phyloP scores from a whole-genome alignment of 2,797 vertebrate genomes.

The Limnodromus scolopaceus region DNA sequence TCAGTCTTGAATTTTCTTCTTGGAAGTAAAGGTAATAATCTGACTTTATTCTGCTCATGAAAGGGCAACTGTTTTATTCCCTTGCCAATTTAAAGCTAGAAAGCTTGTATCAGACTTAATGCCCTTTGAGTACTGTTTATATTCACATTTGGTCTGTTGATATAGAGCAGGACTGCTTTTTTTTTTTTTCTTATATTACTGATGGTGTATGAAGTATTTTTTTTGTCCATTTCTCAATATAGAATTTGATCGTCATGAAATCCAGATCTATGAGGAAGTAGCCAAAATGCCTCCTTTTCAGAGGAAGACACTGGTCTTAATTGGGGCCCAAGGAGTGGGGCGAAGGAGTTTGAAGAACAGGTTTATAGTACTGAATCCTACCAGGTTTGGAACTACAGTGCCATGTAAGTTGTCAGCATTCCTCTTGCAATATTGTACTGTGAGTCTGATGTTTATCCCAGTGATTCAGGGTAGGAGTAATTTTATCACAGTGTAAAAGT shows the following conservation, averaged over 20 bases:
- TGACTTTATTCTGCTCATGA: not conserved
- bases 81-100: not conserved
- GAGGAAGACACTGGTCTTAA: conserved; percentile 95
- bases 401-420: conserved; percentile 88
- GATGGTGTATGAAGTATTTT: not conserved
- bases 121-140: not conserved
- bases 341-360: conserved; percentile 97
- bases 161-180: not conserved
- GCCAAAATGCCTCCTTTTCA: conserved; percentile 98
- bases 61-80: not conserved
- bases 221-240: conserved; percentile 32
- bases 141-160: not conserved
- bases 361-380: conserved; percentile 92
- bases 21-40: not conserved
- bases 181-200: not conserved
- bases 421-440: not conserved
- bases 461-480: not conserved
- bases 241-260: conserved; percentile 99
- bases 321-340: conserved; percentile 97
- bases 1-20: not conserved
- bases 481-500: not conserved
- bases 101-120: not conserved
- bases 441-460: not conserved
- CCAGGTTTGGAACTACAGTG: conserved; percentile 94
- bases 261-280: conserved; percentile 98